Evolutionary conservation across 2,797 vertebrate genomes (phyloP).

Genomic region (Sebastolobus alascanus): DNA sequence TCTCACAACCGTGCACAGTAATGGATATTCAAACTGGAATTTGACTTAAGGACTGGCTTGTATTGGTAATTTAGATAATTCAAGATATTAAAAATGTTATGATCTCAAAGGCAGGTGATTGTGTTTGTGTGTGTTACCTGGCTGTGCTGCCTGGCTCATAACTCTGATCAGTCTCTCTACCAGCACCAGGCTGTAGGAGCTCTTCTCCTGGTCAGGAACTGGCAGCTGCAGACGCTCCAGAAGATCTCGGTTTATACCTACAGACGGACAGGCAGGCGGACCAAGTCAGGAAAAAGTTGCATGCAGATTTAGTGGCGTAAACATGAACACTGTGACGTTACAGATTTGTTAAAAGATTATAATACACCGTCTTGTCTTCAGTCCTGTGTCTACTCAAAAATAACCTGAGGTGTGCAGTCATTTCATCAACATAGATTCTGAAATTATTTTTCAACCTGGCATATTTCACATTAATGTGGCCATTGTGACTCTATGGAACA

Average conservation of each 20-base stretch:
- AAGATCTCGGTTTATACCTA: constrained; percentile 93
- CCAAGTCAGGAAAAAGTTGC: neutral
- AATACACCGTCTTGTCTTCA: neutral
- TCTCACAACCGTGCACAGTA: neutral
- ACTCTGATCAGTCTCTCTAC: constrained; percentile 94
- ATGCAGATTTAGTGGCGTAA: neutral
- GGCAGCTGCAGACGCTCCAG: constrained; percentile 94
- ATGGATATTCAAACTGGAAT: neutral
- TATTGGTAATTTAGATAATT: neutral
- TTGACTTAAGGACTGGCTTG: neutral
- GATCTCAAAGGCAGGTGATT: neutral
- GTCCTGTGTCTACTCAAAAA: neutral
- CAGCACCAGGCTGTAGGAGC: constrained; percentile 92
- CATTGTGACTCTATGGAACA: neutral
- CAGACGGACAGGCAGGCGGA: neutral
- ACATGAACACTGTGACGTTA: neutral
- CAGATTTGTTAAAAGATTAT: neutral
- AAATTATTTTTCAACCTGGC: neutral
- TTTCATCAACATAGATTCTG: neutral
- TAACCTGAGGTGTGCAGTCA: neutral
- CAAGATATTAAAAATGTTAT: neutral
- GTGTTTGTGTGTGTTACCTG: constrained; percentile 82
- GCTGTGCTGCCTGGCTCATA: constrained; percentile 93
- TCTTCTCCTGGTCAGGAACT: constrained; percentile 88
- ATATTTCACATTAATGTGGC: neutral